Evolutionary conservation across 2,888 invertebrate species (phyloP).

Genomic region (Rutpela maculata): DNA sequence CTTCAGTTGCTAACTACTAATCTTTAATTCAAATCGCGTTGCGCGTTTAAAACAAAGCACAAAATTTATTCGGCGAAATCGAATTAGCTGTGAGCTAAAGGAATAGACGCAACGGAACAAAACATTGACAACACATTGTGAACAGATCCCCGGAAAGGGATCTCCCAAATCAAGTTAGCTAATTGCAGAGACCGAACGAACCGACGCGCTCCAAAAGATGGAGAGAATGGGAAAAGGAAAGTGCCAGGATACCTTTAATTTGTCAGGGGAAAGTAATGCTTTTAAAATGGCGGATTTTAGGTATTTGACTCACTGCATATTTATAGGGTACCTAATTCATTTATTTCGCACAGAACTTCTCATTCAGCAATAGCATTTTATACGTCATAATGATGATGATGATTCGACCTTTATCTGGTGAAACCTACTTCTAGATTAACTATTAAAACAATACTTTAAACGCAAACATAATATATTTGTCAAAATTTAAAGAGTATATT

Average conservation of each 20-base stretch:
- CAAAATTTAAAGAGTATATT: too few relatives aligned
- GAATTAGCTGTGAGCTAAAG: slow-evolving; percentile 65
- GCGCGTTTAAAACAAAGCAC: slow-evolving; percentile 65
- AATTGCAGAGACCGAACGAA: slow-evolving; percentile 71
- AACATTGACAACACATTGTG: slow-evolving; percentile 74
- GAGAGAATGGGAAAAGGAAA: slow-evolving; percentile 33
- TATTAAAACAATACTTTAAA: too few relatives aligned
- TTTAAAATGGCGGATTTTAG: slow-evolving; percentile 55
- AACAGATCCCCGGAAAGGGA: slow-evolving; percentile 73
- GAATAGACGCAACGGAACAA: slow-evolving; percentile 67
- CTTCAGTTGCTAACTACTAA: slow-evolving; percentile 52
- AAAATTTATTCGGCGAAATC: slow-evolving; percentile 64
- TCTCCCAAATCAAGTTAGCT: slow-evolving; percentile 75
- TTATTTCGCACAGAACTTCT: slow-evolving; percentile 38
- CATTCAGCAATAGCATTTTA: neutral
- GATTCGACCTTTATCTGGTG: too few relatives aligned
- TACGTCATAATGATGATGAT: neutral
- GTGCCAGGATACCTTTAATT: slow-evolving; percentile 52
- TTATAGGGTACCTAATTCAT: slow-evolving; percentile 14
- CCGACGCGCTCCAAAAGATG: slow-evolving; percentile 21
- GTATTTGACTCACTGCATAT: slow-evolving; percentile 20
- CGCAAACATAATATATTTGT: too few relatives aligned
- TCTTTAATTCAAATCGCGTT: slow-evolving; percentile 66
- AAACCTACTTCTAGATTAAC: too few relatives aligned
- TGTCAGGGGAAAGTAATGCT: slow-evolving; percentile 55